A percentile compares a stretch with the other conserved stretches of the same genome.
Evolutionary conservation across 2,888 invertebrate species (phyloP).

Genomic region (Acanthosepion lycidas): DNA sequence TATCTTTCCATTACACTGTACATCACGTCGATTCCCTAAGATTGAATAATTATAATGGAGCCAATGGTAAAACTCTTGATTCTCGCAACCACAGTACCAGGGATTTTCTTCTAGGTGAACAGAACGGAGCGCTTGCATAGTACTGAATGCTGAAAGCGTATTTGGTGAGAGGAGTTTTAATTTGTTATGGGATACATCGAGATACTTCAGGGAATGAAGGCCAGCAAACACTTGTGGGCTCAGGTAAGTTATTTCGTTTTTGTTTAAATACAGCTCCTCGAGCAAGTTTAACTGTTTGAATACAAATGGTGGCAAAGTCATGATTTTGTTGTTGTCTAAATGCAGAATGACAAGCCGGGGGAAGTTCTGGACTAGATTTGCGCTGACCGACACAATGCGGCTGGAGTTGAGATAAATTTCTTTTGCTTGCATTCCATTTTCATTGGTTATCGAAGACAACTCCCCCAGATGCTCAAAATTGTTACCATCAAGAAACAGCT

Average conservation of each 20-base stretch:
- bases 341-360: slow-evolving; percentile 41
- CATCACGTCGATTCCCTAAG: background rate
- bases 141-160: background rate
- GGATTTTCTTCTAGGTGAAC: background rate
- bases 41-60: slow-evolving; percentile 23
- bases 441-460: background rate
- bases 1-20: slow-evolving; percentile 6
- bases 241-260: slow-evolving; percentile 11
- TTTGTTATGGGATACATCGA: slow-evolving; percentile 44
- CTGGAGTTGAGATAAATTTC: slow-evolving; percentile 48
- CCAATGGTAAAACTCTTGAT: slow-evolving; percentile 34
- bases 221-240: background rate
- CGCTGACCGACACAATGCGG: background rate
- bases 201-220: slow-evolving; percentile 17
- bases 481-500: slow-evolving; percentile 43
- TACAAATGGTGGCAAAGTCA: background rate
- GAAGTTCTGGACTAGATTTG: background rate
- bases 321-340: slow-evolving; percentile 42
- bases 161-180: background rate
- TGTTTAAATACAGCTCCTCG: slow-evolving; percentile 45
- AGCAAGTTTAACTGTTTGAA: slow-evolving; percentile 40
- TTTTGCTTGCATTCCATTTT: background rate
- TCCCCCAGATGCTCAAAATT: background rate
- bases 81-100: slow-evolving; percentile 33
- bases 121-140: background rate